Base-by-base conservation (phyloP, 2,888 invertebrate genomes). In the Agrochola circellaris region DNA sequence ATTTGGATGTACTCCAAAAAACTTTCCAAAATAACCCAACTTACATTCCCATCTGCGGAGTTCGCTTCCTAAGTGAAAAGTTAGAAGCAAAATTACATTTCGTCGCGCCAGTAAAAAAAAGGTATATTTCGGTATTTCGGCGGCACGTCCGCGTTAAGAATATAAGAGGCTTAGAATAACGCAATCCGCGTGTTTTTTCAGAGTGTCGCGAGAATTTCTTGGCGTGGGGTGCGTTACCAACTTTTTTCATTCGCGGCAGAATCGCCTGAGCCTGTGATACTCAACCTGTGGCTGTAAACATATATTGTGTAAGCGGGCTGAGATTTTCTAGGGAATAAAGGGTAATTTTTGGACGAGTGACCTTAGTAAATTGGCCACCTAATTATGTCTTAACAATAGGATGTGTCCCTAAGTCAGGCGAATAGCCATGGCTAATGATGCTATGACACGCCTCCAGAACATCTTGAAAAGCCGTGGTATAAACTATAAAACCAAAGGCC, bases 121-220 rank as follows among this genome's bases (percentile, higher is more conserved):
- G 87, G 85, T 84, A 81, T 84, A 85, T 89, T 89, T 77, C 72
- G 85, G 88, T 88, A 90, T 91, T 90, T 89, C 84, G 88, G 83
- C 82, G 87, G 89, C 89, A 89, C 90, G 91, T 88, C 86, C 92
- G 92, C 92, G 93, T 93, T 94, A 94, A 93, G 93, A 94, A 94
- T 94, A 93, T 94, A 94, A 94, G 94, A 92, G 91, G 94, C 94
- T 95, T 95, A 95, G 92, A 94, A 94, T 93, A 94, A 94, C 92
- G 92, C 90, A 93, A 94, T 93, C 92, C 90, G 91, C 89, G 87
- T 91, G 92, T 91, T 89, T 88, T 86, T 81, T 82, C 75, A 73
- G 85, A 89, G 85, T 89, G 89, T 89, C 89, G 89, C 86, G 89
- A 84, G 87, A 91, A 91, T 90, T 90, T 89, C 85, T 86, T 77